phyloP scores from a whole-genome alignment of 2,797 vertebrate species.

The Myotis planiceps region DNA sequence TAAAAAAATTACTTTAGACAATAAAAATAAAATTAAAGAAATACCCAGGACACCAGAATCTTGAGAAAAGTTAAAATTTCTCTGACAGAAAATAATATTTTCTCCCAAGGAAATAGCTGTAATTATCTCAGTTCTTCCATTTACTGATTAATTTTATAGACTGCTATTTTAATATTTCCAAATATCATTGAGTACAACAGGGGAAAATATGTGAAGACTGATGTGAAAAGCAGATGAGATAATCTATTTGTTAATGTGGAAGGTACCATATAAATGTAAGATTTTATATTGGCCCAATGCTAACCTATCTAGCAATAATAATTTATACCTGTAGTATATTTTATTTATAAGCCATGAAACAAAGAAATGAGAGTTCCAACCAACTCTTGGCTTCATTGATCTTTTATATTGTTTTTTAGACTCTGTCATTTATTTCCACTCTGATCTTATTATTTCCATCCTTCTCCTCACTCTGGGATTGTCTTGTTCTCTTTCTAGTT shows the following conservation, averaged over 20 bases:
- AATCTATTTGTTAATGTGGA: neutral
- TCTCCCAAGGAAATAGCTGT: neutral
- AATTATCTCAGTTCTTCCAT: neutral
- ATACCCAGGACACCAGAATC: neutral
- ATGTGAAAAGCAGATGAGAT: neutral
- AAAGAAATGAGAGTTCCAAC: neutral
- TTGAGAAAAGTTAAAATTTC: constrained; percentile 9
- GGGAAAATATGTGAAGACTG: neutral
- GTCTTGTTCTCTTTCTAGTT: neutral
- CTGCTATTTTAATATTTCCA: neutral
- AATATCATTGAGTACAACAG: neutral
- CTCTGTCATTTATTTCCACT: neutral
- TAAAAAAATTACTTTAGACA: neutral
- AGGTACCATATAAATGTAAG: neutral
- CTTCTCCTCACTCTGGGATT: neutral
- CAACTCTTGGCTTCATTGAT: neutral
- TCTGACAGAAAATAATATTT: neutral
- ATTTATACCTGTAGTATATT: neutral
- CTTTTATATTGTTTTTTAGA: neutral
- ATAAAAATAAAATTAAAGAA: neutral
- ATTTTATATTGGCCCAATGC: neutral
- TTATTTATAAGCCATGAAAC: constrained; percentile 6
- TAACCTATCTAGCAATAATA: neutral
- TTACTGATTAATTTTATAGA: neutral
- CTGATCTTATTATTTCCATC: neutral